Conservation (phyloP, 2,888 invertebrate species). For the Nomada goodeniana region DNA sequence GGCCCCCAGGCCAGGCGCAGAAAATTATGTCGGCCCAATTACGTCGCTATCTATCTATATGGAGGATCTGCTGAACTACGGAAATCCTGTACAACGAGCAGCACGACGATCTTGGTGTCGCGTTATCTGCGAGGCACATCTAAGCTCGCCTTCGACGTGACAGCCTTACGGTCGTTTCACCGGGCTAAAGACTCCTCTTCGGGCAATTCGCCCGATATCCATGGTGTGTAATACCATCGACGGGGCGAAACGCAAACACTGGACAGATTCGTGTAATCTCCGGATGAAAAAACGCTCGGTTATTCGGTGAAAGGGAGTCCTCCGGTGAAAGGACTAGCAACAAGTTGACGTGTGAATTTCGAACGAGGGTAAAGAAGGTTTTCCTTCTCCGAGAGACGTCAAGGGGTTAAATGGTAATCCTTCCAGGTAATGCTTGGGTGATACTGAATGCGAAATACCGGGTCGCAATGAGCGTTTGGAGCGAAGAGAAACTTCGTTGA, state of each 20-base stretch:
- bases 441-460: not conserved
- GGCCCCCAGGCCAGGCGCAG: slow-evolving; percentile 13
- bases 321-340: slow-evolving; percentile 33
- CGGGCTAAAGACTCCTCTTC: slow-evolving; percentile 61
- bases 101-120: slow-evolving; percentile 42
- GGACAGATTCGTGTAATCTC: slow-evolving; percentile 33
- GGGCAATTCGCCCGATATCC: slow-evolving; percentile 64
- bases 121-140: slow-evolving; percentile 60
- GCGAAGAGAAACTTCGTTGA: not conserved
- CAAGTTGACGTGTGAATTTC: slow-evolving; percentile 50
- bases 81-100: slow-evolving; percentile 67
- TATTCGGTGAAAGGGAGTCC: not conserved
- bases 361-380: not conserved
- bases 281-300: not conserved
- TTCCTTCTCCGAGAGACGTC: not conserved
- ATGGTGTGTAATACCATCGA: slow-evolving; percentile 36
- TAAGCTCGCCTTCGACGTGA: slow-evolving; percentile 59
- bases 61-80: slow-evolving; percentile 61
- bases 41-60: slow-evolving; percentile 64
- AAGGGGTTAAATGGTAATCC: not conserved
- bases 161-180: slow-evolving; percentile 45
- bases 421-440: not conserved
- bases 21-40: slow-evolving; percentile 67
- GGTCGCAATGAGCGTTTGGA: not conserved
- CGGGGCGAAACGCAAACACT: slow-evolving; percentile 33